Base-by-base conservation (phyloP, 2,113 vertebrate species). In the Hucho hucho region DNA sequence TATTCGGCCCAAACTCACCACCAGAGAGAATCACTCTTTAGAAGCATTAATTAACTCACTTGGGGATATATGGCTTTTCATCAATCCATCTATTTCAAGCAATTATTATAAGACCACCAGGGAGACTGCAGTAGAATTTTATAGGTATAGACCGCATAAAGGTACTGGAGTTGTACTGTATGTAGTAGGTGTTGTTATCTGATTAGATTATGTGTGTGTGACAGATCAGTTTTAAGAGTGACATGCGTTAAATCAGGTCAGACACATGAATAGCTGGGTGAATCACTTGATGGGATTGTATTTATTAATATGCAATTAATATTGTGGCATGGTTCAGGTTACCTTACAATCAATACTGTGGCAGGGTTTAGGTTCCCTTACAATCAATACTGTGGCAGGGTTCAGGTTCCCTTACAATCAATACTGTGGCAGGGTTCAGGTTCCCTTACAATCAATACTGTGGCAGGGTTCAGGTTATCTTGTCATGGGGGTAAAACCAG, bases 11-110 rank as follows among this genome's bases (percentile, higher is more conserved):
- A n/a, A 75, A 80, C 70, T 43, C 75, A 86, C 85, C 7, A 4
- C 12, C 16, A 64, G 13, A 25, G 26, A 25, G 53, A 43, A 43
- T 64, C 7, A 6, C 6, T 28, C 26, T 87, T 87, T 83, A 65
- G 64, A 58, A 72, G 20, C 71, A 87, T 85, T 87, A 88, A 89
- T 90, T 92, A 85, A 75, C 83, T 85, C 89, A 77, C 84, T n/a
- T 74, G 87, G 88, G 90, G 87, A 87, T 88, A 32, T 5, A 80
- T 16, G 69, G 53, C 61, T 73, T 87, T 80, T 85, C 79, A 85
- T 86, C 84, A 70, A 14, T 58, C 75, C 70, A 66, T 85, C 56
- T 70, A 81, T 79, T 72, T 84, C 6, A 85, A 85, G 63, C 20
- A 74, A 22, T 63, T 58, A 58, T 22, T 9, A 26, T 14, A 24